Evolutionary conservation across 2,113 vertebrate species (phyloP), one percentile per base, ranked within the genome.

Genomic region (Daboia siamensis): DNA sequence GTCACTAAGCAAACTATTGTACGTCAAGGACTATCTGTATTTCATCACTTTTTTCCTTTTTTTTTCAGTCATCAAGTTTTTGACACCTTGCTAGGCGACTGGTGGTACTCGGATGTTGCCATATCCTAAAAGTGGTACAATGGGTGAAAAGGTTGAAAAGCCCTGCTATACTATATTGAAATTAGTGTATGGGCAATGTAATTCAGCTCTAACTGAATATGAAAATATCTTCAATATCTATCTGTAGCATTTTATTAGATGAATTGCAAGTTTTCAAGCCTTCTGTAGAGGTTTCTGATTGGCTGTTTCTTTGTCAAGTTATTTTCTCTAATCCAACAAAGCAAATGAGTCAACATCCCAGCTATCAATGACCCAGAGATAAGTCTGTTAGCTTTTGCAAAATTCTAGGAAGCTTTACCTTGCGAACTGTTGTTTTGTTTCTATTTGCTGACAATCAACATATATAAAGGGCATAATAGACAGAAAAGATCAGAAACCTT

Each of bases 361-460:
- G 87, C n/a, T 94, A 88, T 88, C 93, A 94, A 94, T 95, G 90
- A 93, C 94, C 94, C 94, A 93, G 94, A 94, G 94, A 96, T 95
- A 97, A 95, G 93, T 93, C 51, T 94, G 89, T 95, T 95, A 96
- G 93, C 96, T 91, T 39, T 96, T 96, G 87, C 94, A 96, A 95
- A 94, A 52, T 92, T 96, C 96, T 94, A 95, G 93, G 94, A 94
- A 96, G 93, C 91, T 69, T 56, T 96, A 95, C 92, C 94, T 92
- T 84, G 93, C 94, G 96, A 96, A 94, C 93, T 89, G 89, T 95
- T 89, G n/a, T 59, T 84, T 57, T 56, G 94, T 92, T 59, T 86
- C 55, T 56, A 9, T 51, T 51, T 94, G 85, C 54, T 96, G 94
- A 93, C 93, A 95, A 93, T 89, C 95, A 94, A 90, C 84, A 92